phyloP scores from a whole-genome alignment of 23 tunicate genomes.

The Corella eumyota region DNA sequence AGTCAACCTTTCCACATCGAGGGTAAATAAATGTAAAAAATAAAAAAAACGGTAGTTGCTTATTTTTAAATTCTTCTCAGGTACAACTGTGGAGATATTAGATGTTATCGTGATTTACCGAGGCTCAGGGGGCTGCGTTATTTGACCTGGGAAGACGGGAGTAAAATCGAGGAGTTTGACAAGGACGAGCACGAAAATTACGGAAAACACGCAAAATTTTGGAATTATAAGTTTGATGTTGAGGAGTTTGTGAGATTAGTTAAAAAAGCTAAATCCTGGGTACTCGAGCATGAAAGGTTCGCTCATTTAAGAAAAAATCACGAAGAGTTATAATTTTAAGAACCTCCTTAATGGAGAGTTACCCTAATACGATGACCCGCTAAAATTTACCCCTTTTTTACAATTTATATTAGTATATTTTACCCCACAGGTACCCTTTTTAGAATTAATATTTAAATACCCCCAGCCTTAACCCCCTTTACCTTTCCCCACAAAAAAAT shows the following conservation, averaged over 20 bases:
- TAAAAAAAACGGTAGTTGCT: too few species aligned
- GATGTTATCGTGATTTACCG: slow-evolving; percentile 69
- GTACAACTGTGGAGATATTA: slow-evolving; percentile 73
- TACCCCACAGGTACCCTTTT: too few species aligned
- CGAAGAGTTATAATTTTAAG: slow-evolving; percentile 23
- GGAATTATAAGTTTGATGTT: slow-evolving; percentile 75
- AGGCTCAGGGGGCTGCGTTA: slow-evolving; percentile 57
- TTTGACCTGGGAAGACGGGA: slow-evolving; percentile 52
- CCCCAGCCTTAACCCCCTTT: too few species aligned
- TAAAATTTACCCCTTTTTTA: too few species aligned
- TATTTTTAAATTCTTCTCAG: too few species aligned
- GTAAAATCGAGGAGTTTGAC: slow-evolving; percentile 13
- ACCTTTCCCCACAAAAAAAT: too few species aligned
- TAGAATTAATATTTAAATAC: too few species aligned
- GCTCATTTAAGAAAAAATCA: slow-evolving; percentile 11
- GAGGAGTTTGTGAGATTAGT: slow-evolving; percentile 39
- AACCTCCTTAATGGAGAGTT: too few species aligned
- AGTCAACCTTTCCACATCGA: too few species aligned
- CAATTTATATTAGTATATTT: too few species aligned
- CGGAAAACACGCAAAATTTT: slow-evolving; percentile 53
- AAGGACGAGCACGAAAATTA: slow-evolving; percentile 33
- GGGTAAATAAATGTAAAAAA: too few species aligned
- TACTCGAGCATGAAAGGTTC: slow-evolving; percentile 39
- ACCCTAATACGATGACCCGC: too few species aligned
- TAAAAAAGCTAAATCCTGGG: slow-evolving; percentile 17